Evolutionary conservation across 2,113 vertebrate species (phyloP), one percentile per base, ranked within the genome.

Genomic region (Periophthalmodon schlosseri): DNA sequence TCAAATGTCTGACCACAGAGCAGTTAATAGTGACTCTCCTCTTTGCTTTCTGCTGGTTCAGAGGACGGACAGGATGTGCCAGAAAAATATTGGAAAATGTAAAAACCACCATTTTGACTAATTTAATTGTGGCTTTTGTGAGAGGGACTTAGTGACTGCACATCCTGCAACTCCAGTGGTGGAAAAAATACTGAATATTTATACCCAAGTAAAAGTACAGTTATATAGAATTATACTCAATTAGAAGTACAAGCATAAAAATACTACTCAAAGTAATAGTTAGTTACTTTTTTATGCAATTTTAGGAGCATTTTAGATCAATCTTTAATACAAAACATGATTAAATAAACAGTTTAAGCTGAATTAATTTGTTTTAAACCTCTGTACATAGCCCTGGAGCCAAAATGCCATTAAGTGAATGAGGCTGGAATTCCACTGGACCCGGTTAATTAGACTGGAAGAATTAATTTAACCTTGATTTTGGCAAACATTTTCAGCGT

Each of bases 1-100:
- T 44, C 39, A 44, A 44, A 44, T 44, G 39, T 44, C 73, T 67
- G 70, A 84, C 75, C 84, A 74, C n/a, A 57, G 80, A 72, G 76
- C 34, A 71, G 72, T 79, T 54, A 63, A 34, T 16, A 28, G 23
- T 16, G 1, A 63, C 14, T 34, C 28, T 63, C 7, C 28, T 34
- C 15, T 16, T 63, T 34, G 15, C 24, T 63, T 63, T 63, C 24
- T 63, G 7, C 60, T 34, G 60, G 16, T 28, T 21, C 57, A 60
- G 57, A 63, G 60, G 5, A 63, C 6, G 28, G 15, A 34, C 60
- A 63, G 28, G 60, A 63, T 34, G 60, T 34, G 28, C 24, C 13
- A 56, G 24, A 33, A 34, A 63, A 34, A 14, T 63, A 33, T 34
- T 34, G 15, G 14, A 34, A 34, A 63, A 63, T 34, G 28, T 34